Percentiles rank a stretch among this genome's conserved stretches.
These are phyloP conservation scores for Calosoma granatense DNA, from an alignment of 1,140 invertebrate genomes.

Conservation along the genomic window DNA sequence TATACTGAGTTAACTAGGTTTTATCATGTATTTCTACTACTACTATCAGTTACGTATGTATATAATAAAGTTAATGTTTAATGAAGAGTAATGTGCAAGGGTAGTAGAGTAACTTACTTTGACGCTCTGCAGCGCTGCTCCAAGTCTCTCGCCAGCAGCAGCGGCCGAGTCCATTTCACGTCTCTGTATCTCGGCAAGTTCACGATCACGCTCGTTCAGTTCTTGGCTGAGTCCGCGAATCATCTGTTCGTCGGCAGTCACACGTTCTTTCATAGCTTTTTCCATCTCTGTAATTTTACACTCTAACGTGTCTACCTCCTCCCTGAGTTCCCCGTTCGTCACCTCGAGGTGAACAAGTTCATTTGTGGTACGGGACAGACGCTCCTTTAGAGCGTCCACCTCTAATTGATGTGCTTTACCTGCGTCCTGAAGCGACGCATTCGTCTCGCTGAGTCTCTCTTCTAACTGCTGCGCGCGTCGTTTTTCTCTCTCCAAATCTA, in stretches of 20 bases:
- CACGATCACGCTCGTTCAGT: background rate
- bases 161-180: background rate
- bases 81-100: too few relatives aligned
- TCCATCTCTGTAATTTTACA: constrained; percentile 25
- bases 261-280: background rate
- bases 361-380: constrained; percentile 39
- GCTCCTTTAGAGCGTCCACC: constrained; percentile 37
- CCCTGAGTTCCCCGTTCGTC: constrained; percentile 45
- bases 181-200: background rate
- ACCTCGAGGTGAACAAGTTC: constrained; percentile 44
- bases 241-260: background rate
- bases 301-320: constrained; percentile 40
- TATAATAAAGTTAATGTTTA: too few relatives aligned
- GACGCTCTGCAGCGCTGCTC: background rate
- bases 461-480: constrained; percentile 20
- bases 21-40: too few relatives aligned
- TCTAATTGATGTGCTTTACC: constrained; percentile 38
- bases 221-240: background rate
- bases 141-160: background rate
- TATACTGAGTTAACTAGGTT: too few relatives aligned
- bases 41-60: too few relatives aligned
- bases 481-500: constrained; percentile 28
- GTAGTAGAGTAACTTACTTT: too few relatives aligned
- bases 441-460: constrained; percentile 27
- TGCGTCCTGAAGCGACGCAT: constrained; percentile 35